A percentile compares a stretch with the other conserved stretches of the same genome.
phyloP scores from a whole-genome alignment of 2,888 invertebrate genomes.

The Hirtodrosophila histrioides region DNA sequence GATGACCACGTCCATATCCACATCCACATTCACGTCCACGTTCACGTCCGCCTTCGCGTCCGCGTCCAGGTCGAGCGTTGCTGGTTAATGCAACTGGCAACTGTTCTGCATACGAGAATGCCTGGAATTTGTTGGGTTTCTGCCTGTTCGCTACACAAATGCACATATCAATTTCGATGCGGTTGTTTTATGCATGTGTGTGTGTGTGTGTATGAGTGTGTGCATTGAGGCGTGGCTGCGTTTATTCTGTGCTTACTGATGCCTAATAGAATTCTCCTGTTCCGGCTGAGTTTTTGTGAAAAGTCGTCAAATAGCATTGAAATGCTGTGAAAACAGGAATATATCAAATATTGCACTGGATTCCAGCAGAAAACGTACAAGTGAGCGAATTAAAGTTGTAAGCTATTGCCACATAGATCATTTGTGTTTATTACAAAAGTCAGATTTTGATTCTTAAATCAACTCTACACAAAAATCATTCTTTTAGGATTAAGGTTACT shows the following conservation, averaged over 20 bases:
- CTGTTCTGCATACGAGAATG: slow-evolving; percentile 26
- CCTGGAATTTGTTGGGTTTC: slow-evolving; percentile 32
- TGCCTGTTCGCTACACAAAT: slow-evolving; percentile 21
- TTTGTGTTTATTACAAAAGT: too few relatives aligned
- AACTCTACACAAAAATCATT: too few relatives aligned
- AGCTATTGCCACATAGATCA: too few relatives aligned
- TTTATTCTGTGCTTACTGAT: slow-evolving; percentile 14
- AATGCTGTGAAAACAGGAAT: not conserved
- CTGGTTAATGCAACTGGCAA: slow-evolving; percentile 15
- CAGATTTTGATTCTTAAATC: too few relatives aligned
- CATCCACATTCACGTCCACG: too few relatives aligned
- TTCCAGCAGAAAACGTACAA: not conserved
- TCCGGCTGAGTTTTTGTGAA: slow-evolving; percentile 12
- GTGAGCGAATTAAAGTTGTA: not conserved
- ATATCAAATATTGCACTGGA: not conserved
- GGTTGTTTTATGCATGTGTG: slow-evolving; percentile 15
- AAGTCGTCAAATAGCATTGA: slow-evolving; percentile 9
- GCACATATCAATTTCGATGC: slow-evolving; percentile 54
- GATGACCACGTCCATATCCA: not conserved
- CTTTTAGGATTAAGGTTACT: too few relatives aligned
- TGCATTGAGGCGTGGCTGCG: slow-evolving; percentile 22
- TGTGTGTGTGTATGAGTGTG: slow-evolving; percentile 9
- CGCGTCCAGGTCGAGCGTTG: slow-evolving; percentile 13
- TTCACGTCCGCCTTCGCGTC: too few relatives aligned
- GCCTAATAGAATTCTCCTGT: slow-evolving; percentile 23